A percentile compares a stretch with the other conserved stretches of the same genome.
phyloP scores from a whole-genome alignment of 2,888 invertebrate species.

The Andrena praecox region DNA sequence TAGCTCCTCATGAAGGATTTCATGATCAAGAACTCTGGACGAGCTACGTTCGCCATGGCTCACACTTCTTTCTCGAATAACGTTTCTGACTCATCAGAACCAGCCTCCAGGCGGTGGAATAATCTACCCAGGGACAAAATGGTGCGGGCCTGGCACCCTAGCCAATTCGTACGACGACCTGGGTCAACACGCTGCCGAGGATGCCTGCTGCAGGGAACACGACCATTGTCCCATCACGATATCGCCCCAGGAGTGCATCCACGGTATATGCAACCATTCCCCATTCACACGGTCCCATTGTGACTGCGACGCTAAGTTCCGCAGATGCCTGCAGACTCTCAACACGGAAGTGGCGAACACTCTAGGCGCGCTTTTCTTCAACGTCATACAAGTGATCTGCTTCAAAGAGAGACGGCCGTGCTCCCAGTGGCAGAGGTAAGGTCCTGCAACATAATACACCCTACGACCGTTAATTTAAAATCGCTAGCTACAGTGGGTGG shows the following conservation, averaged over 20 bases:
- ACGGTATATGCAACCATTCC: conserved; percentile 89
- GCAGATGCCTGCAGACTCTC: conserved; percentile 89
- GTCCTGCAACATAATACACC: conserved; percentile 26
- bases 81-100: conserved; percentile 61
- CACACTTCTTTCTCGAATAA: background rate
- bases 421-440: conserved; percentile 88
- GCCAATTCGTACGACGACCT: conserved; percentile 88
- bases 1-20: background rate
- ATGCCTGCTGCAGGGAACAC: conserved; percentile 91
- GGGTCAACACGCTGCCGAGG: conserved; percentile 88
- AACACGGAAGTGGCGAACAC: conserved; percentile 90
- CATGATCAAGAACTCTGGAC: background rate
- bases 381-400: conserved; percentile 90
- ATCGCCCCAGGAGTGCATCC: conserved; percentile 87
- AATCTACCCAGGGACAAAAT: conserved; percentile 89
- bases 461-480: background rate
- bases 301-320: conserved; percentile 90
- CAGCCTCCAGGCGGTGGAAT: conserved; percentile 77
- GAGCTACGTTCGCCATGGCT: background rate
- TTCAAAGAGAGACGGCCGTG: conserved; percentile 89
- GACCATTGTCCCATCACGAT: conserved; percentile 89
- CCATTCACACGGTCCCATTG: conserved; percentile 91
- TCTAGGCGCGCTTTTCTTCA: conserved; percentile 91
- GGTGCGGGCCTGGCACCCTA: conserved; percentile 91
- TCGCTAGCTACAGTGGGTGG: background rate